Percentiles rank a stretch among this genome's conserved stretches.
Conservation (phyloP, 2,797 vertebrate genomes). For the Heterohyrax brucei region DNA sequence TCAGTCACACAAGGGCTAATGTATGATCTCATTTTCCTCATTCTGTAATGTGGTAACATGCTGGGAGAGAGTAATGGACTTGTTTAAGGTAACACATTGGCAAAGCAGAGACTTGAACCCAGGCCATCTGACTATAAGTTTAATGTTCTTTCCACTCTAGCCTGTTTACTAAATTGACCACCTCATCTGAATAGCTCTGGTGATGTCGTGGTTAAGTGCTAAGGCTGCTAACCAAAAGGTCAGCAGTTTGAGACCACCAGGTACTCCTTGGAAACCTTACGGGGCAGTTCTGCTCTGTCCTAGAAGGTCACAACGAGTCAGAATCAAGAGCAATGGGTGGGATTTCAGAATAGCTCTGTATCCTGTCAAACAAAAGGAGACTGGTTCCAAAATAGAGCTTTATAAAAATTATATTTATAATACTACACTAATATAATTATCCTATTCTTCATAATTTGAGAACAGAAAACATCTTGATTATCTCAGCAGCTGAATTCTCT, state of each 20-base stretch:
- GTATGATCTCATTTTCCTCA: not conserved
- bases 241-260: not conserved
- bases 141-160: not conserved
- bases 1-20: not conserved
- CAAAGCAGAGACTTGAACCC: not conserved
- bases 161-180: not conserved
- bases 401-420: conserved; percentile 28
- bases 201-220: not conserved
- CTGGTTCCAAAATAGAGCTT: not conserved
- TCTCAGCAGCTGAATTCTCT: conserved; percentile 48
- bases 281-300: not conserved
- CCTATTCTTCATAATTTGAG: conserved; percentile 7
- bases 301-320: not conserved
- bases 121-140: not conserved
- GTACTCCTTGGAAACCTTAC: not conserved
- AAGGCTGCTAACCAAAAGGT: not conserved
- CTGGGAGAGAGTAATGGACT: not conserved
- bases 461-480: conserved; percentile 37
- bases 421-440: conserved; percentile 24
- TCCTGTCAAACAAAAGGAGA: not conserved
- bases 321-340: not conserved
- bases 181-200: conserved; percentile 15
- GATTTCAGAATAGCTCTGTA: conserved; percentile 1
- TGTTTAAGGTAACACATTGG: not conserved
- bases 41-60: not conserved